Evolutionary conservation across 2,113 vertebrate genomes (phyloP).

Genomic region (Syrmaticus mikado): DNA sequence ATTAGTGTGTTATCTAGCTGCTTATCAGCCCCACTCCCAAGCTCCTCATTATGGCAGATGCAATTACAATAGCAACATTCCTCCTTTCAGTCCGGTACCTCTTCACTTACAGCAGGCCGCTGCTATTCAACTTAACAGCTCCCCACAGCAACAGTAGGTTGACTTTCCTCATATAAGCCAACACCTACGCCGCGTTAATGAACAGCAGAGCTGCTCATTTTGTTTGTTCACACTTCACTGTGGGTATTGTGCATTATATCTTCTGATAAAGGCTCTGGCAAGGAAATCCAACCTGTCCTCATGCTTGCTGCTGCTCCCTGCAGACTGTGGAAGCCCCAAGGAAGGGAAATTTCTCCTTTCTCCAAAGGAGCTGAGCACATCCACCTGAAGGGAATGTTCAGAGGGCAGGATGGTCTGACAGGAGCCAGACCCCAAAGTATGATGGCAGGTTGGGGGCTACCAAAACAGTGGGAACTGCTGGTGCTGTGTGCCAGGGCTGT

Average conservation of each 20-base stretch:
- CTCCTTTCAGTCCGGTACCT: background rate
- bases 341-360: background rate
- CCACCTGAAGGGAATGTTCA: background rate
- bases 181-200: background rate
- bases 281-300: background rate
- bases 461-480: background rate
- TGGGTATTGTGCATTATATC: background rate
- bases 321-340: background rate
- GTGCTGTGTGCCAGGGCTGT: no score
- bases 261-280: background rate
- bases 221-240: background rate
- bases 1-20: constrained; percentile 54
- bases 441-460: background rate
- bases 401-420: background rate
- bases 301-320: background rate
- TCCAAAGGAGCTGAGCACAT: background rate
- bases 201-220: background rate
- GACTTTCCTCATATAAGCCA: background rate
- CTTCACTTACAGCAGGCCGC: background rate
- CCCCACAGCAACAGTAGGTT: background rate
- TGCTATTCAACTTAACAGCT: background rate
- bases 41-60: constrained; percentile 41
- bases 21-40: constrained; percentile 52
- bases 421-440: background rate
- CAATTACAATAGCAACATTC: constrained; percentile 10